Evolutionary conservation across 1,140 invertebrate species (phyloP).

Genomic region (Chymomyza costata): DNA sequence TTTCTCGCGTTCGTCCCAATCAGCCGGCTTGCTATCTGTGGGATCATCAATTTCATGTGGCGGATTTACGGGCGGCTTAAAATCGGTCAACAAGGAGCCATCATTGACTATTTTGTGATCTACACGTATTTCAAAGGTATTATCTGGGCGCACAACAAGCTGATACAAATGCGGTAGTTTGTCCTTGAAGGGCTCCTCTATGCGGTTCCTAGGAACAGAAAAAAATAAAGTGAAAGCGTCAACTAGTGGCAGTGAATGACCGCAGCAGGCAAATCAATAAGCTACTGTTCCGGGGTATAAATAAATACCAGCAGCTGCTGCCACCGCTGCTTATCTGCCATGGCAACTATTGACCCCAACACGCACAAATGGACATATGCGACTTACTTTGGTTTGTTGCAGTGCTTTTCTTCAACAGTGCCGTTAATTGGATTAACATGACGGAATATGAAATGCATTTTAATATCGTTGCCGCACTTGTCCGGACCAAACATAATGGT

Average conservation of each 20-base stretch:
- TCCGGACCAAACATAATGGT: conserved; percentile 99
- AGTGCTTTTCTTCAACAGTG: conserved; percentile 91
- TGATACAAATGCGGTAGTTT: conserved; percentile 97
- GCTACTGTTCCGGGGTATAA: conserved; percentile 9
- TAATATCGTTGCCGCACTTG: conserved; percentile 97
- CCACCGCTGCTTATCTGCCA: conserved; percentile 31
- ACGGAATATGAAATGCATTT: conserved; percentile 98
- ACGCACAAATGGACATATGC: conserved; percentile 10
- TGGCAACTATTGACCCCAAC: conserved; percentile 13
- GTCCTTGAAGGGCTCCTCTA: conserved; percentile 95
- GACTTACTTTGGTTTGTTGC: conserved; percentile 88
- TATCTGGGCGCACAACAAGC: conserved; percentile 91
- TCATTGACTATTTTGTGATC: conserved; percentile 88
- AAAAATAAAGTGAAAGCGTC: conserved; percentile 8
- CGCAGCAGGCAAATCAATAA: conserved; percentile 5
- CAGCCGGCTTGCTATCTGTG: conserved; percentile 89
- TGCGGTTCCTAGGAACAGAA: conserved; percentile 77
- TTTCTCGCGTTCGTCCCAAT: conserved; percentile 99
- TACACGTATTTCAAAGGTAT: conserved; percentile 83
- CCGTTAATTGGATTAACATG: conserved; percentile 97
- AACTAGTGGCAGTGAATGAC: conserved; percentile 27
- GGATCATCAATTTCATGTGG: conserved; percentile 97
- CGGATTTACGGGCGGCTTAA: conserved; percentile 95
- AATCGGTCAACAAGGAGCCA: conserved; percentile 92
- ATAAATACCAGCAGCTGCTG: conserved; percentile 15